phyloP scores from a whole-genome alignment of 2,888 invertebrate species.

The Xestobium rufovillosum region DNA sequence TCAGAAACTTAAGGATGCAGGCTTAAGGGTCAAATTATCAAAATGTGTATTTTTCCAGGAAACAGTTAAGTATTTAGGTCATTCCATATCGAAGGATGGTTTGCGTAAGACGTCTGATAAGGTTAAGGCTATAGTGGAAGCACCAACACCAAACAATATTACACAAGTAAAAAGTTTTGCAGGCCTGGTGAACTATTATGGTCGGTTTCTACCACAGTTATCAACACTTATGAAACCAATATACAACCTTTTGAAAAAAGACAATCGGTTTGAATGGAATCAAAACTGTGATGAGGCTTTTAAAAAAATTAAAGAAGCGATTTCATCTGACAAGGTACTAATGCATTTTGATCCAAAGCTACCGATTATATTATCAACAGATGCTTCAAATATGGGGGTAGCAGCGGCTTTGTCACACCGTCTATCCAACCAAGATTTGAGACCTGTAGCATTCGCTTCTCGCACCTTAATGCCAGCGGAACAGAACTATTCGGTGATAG shows the following conservation, averaged over 20 bases:
- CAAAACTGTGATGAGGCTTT: slow-evolving; percentile 18
- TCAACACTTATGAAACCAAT: slow-evolving; percentile 16
- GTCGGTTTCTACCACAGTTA: slow-evolving; percentile 16
- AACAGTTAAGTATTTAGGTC: slow-evolving; percentile 31
- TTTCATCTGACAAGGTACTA: slow-evolving; percentile 18
- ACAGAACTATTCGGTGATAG: slow-evolving; percentile 8
- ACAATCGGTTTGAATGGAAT: slow-evolving; percentile 17
- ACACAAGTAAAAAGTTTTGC: slow-evolving; percentile 13
- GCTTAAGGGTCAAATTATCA: slow-evolving; percentile 26
- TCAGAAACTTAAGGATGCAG: slow-evolving; percentile 21
- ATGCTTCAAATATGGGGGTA: slow-evolving; percentile 15
- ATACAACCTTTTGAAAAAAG: slow-evolving; percentile 16
- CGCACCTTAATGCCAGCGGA: slow-evolving; percentile 14
- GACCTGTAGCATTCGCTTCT: slow-evolving; percentile 11
- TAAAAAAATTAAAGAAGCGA: slow-evolving; percentile 15
- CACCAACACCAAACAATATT: slow-evolving; percentile 9
- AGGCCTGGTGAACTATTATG: slow-evolving; percentile 18
- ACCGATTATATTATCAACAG: slow-evolving; percentile 13
- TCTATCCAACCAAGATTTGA: slow-evolving; percentile 7
- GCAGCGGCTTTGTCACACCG: slow-evolving; percentile 13
- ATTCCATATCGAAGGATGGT: slow-evolving; percentile 20
- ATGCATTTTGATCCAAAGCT: slow-evolving; percentile 20
- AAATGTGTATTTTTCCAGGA: slow-evolving; percentile 34
- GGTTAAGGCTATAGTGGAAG: slow-evolving; percentile 19
- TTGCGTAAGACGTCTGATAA: slow-evolving; percentile 21